Evolutionary conservation across 2,113 vertebrate species (phyloP).

Genomic region (Trematocara zebra): DNA sequence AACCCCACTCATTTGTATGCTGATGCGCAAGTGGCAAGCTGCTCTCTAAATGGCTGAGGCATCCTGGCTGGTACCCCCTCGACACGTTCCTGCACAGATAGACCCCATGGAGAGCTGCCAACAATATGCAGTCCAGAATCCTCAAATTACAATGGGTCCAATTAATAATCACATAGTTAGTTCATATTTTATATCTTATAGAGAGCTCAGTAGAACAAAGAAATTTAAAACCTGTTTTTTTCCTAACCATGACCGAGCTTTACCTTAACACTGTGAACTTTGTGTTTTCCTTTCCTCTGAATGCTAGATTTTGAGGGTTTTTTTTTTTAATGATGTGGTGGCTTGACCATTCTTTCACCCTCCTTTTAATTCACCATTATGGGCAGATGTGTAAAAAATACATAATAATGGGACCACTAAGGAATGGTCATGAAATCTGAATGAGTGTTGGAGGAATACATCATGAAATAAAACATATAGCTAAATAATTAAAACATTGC

Average conservation of each 20-base stretch:
- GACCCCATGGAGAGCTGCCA: constrained; percentile 96
- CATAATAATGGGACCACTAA: constrained; percentile 65
- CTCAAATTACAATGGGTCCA: constrained; percentile 97
- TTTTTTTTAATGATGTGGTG: constrained; percentile 63
- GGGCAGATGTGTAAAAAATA: constrained; percentile 64
- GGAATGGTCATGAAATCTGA: constrained; percentile 65
- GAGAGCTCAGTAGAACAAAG: constrained; percentile 59
- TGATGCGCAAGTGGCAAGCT: constrained; percentile 88
- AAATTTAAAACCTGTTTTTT: constrained; percentile 30
- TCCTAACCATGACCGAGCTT: constrained; percentile 28
- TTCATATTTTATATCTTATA: constrained; percentile 93
- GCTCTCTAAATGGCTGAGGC: constrained; percentile 99
- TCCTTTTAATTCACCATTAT: constrained; percentile 57
- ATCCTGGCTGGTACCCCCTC: constrained; percentile 89
- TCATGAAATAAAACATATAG: constrained; percentile 36
- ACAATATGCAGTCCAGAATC: constrained; percentile 95
- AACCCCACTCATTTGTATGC: constrained; percentile 99
- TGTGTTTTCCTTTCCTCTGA: constrained; percentile 31
- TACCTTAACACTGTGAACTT: constrained; percentile 65
- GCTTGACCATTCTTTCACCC: constrained; percentile 60
- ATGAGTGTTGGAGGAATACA: constrained; percentile 54
- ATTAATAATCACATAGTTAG: constrained; percentile 99
- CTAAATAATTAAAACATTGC: constrained; percentile 9
- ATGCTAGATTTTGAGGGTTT: constrained; percentile 24
- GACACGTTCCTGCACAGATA: constrained; percentile 96